Conservation (phyloP, 2,888 invertebrate species). For the Eupithecia exiguata region DNA sequence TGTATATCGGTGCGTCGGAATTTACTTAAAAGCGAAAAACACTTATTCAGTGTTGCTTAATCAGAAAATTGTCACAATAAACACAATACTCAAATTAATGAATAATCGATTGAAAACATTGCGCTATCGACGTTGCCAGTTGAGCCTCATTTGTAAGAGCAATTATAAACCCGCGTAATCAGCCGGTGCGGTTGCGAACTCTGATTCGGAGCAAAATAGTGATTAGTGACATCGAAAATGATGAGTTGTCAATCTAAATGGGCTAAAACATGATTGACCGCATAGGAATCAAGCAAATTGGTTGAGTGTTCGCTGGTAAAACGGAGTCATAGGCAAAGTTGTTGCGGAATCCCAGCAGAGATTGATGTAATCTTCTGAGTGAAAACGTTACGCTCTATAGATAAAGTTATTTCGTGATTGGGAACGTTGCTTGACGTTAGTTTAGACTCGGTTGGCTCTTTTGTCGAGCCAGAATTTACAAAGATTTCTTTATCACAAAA, state of each 20-base stretch:
- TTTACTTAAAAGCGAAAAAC: background rate
- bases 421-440: background rate
- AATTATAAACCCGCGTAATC: conserved; percentile 79
- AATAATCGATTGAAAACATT: conserved; percentile 75
- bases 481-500: background rate
- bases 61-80: conserved; percentile 66
- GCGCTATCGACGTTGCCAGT: conserved; percentile 66
- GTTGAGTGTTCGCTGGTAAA: conserved; percentile 25
- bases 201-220: conserved; percentile 48
- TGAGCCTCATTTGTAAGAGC: conserved; percentile 77
- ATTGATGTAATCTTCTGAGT: background rate
- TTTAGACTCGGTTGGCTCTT: background rate
- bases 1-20: background rate
- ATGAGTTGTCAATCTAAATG: conserved; percentile 38
- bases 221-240: conserved; percentile 47
- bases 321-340: background rate
- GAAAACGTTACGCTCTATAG: background rate
- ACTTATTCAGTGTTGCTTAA: background rate
- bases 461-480: background rate
- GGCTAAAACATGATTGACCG: conserved; percentile 38
- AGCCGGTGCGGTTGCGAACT: conserved; percentile 61
- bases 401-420: background rate
- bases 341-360: background rate
- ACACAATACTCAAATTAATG: conserved; percentile 82
- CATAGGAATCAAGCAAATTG: conserved; percentile 40